Evolutionary conservation across 2,888 invertebrate genomes (phyloP), one percentile per base, ranked within the genome.

Genomic region (Thelaira solivaga): DNA sequence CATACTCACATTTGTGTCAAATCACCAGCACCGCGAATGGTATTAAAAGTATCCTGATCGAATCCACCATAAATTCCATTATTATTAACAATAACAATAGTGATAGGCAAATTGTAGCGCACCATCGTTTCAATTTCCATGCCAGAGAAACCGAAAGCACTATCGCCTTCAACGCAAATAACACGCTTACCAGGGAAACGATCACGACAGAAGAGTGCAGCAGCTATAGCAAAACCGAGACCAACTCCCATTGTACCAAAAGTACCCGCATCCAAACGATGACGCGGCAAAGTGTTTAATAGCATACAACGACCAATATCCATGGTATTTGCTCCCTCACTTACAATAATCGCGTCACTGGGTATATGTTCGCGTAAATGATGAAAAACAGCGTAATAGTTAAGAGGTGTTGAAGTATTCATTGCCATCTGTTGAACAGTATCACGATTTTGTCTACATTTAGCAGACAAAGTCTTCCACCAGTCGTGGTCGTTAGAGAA

Each of bases 301-400:
- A 98, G 89, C 89, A 98, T 92, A 0, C 96, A 93, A 49, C 98
- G 91, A 0, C 98, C 98, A 85, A 98, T 98, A 86, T 99, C 98
- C 99, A 99, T 99, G 0, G 98, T 99, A 89, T 98, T 98, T 34
- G 98, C 98, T 20, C 98, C 99, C 90, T 99, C 98, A 86, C 97
- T 98, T 26, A 98, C 95, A 76, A 99, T 96, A 13, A 98, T 92
- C 4, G 94, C 93, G 89, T 98, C 95, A 85, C 92, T 90, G 0
- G 96, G 96, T 72, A 96, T 91, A 67, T 91, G 88, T 49, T 93
- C 91, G 84, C 95, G 94, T 53, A 98, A 92, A 80, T 95, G 92
- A 87, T 95, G 93, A 88, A 97, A 96, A 3, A 96, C 97, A 0
- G 97, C 93, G 86, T 97, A 98, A 89, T 98, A 99, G 90, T 98